A percentile compares a stretch with the other conserved stretches of the same genome.
phyloP scores from a whole-genome alignment of 2,797 vertebrate species.

The Hippopotamyrus pictus region DNA sequence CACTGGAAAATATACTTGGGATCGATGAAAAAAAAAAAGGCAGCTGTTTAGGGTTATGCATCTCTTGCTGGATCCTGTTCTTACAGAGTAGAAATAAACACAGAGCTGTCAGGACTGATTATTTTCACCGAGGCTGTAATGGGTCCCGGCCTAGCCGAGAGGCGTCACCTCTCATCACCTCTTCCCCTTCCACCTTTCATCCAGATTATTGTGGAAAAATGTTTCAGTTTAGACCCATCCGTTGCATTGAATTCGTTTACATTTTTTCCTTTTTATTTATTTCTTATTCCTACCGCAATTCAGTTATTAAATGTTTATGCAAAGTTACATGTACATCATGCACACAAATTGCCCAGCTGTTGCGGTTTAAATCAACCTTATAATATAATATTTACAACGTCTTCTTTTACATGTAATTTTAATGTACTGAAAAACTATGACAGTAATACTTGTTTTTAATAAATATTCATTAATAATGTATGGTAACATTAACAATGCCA shows the following conservation, averaged over 20 bases:
- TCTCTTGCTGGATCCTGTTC: slow-evolving; percentile 23
- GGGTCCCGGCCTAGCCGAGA: slow-evolving; percentile 22
- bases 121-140: slow-evolving; percentile 26
- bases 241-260: background rate
- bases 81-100: slow-evolving; percentile 37
- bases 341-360: background rate
- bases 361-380: background rate
- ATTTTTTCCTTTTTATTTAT: background rate
- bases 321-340: background rate
- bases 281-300: background rate
- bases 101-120: slow-evolving; percentile 32
- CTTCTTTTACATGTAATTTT: background rate
- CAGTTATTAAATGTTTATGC: background rate
- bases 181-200: slow-evolving; percentile 6
- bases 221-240: background rate
- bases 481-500: background rate
- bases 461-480: background rate
- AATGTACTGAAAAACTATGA: background rate
- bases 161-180: slow-evolving; percentile 21
- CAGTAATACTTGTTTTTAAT: background rate
- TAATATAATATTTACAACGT: background rate
- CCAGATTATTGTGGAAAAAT: slow-evolving; percentile 18
- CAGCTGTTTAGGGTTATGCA: slow-evolving; percentile 19
- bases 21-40: slow-evolving; percentile 22
- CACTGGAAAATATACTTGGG: slow-evolving; percentile 13